A percentile compares a stretch with the other conserved stretches of the same genome.
Evolutionary conservation across 2,888 invertebrate genomes (phyloP).

Genomic region (Brachyptera risi): DNA sequence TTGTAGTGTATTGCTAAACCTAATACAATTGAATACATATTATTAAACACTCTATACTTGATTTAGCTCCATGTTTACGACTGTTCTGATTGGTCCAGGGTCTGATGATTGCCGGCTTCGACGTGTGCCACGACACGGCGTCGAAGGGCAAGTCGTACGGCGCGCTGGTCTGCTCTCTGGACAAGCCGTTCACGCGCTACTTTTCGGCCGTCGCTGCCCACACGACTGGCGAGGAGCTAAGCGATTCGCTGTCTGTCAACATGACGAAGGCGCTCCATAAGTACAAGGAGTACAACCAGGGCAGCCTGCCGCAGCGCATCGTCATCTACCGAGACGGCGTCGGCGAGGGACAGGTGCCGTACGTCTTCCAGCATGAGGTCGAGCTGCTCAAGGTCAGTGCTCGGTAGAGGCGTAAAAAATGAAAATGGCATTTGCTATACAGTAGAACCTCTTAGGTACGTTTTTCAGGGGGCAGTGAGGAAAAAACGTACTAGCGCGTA

Average conservation of each 20-base stretch:
- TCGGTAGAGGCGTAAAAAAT: not conserved
- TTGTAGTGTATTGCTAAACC: too few relatives aligned
- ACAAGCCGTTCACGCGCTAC: constrained; percentile 58
- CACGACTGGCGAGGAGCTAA: constrained; percentile 69
- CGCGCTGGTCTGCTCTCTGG: constrained; percentile 72
- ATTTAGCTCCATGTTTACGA: not conserved
- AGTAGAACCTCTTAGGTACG: too few relatives aligned
- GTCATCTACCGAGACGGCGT: constrained; percentile 92
- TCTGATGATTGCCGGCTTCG: constrained; percentile 83
- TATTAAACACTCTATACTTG: not conserved
- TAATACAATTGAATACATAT: too few relatives aligned
- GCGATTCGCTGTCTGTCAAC: constrained; percentile 63
- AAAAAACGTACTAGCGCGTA: too few relatives aligned
- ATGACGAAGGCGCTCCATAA: constrained; percentile 52
- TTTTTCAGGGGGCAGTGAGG: too few relatives aligned
- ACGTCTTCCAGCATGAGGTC: constrained; percentile 75
- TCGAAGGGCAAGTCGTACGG: constrained; percentile 56
- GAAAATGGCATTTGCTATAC: not conserved
- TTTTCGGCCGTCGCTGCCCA: constrained; percentile 72
- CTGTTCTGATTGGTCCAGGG: constrained; percentile 41
- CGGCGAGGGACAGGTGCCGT: constrained; percentile 83
- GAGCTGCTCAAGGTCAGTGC: constrained; percentile 42
- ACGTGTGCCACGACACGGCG: constrained; percentile 81
- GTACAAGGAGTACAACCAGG: constrained; percentile 51
- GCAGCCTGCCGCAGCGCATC: constrained; percentile 61